Percentiles rank a stretch among this genome's conserved stretches.
phyloP scores from a whole-genome alignment of 2,113 vertebrate species.

The Perca fluviatilis region DNA sequence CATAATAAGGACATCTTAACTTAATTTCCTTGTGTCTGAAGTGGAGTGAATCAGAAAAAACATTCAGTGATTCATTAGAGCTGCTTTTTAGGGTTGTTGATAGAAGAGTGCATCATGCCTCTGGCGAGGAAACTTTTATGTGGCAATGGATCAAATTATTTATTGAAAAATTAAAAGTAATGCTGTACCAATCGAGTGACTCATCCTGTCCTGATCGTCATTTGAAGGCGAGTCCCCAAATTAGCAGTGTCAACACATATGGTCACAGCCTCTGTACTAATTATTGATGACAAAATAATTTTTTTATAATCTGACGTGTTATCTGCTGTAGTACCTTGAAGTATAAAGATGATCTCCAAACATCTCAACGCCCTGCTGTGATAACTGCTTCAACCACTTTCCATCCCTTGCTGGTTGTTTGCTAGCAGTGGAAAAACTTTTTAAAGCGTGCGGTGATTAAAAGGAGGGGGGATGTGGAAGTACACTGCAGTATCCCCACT shows the following conservation, averaged over 20 bases:
- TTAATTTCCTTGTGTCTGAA: background rate
- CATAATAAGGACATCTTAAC: too few relatives aligned
- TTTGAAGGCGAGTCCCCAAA: background rate
- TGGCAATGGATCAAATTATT: background rate
- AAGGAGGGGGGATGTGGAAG: conserved; percentile 14
- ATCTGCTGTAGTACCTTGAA: background rate
- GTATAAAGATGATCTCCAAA: background rate
- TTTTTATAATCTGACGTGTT: background rate
- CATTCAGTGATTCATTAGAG: background rate
- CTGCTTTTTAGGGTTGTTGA: background rate
- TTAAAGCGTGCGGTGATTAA: conserved; percentile 54
- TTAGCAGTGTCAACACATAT: background rate
- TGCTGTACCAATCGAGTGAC: background rate
- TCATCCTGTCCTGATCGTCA: background rate
- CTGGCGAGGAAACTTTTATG: background rate
- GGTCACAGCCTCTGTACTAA: too few relatives aligned
- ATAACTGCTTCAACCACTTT: conserved; percentile 4
- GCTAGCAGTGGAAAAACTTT: conserved; percentile 37
- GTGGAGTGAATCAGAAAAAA: background rate
- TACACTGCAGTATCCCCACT: conserved; percentile 50
- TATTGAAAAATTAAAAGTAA: background rate
- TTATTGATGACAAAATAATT: background rate
- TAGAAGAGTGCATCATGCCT: background rate
- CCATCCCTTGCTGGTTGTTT: conserved; percentile 38
- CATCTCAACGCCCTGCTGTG: background rate